Percentiles rank a stretch among this genome's conserved stretches.
phyloP scores from a whole-genome alignment of 2,888 invertebrate species.

The Hypolimnas misippus region DNA sequence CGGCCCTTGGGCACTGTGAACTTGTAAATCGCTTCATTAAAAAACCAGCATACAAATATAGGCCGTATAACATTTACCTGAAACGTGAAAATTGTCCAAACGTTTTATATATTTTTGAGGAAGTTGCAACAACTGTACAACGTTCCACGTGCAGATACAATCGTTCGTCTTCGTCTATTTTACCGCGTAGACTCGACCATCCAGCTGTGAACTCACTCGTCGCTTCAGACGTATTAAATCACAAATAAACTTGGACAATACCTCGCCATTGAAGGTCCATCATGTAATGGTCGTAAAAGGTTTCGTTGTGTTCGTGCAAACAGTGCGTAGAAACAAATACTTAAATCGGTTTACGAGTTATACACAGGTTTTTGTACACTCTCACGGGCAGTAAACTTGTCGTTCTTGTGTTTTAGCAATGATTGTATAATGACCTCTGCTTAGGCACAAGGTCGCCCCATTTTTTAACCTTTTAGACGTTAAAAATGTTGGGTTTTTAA shows the following conservation, averaged over 20 bases:
- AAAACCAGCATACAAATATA: constrained; percentile 12
- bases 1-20: constrained; percentile 54
- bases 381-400: constrained; percentile 32
- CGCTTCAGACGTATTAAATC: constrained; percentile 29
- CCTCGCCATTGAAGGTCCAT: constrained; percentile 29
- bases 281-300: constrained; percentile 47
- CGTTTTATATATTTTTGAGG: not conserved
- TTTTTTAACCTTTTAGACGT: constrained; percentile 17
- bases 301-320: constrained; percentile 52
- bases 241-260: constrained; percentile 7
- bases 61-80: constrained; percentile 13
- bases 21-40: constrained; percentile 32
- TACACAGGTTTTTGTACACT: constrained; percentile 48
- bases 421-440: constrained; percentile 35
- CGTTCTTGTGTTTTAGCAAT: constrained; percentile 32
- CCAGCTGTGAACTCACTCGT: constrained; percentile 36
- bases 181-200: constrained; percentile 55
- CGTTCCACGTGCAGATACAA: constrained; percentile 71
- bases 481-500: not conserved
- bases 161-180: constrained; percentile 79
- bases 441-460: constrained; percentile 31
- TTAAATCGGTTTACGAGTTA: constrained; percentile 66
- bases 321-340: constrained; percentile 58
- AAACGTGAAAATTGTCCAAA: constrained; percentile 16
- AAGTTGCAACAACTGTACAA: constrained; percentile 35